A percentile compares a stretch with the other conserved stretches of the same genome.
Evolutionary conservation across 2,113 vertebrate species (phyloP).

Genomic region (Malurus elegans): DNA sequence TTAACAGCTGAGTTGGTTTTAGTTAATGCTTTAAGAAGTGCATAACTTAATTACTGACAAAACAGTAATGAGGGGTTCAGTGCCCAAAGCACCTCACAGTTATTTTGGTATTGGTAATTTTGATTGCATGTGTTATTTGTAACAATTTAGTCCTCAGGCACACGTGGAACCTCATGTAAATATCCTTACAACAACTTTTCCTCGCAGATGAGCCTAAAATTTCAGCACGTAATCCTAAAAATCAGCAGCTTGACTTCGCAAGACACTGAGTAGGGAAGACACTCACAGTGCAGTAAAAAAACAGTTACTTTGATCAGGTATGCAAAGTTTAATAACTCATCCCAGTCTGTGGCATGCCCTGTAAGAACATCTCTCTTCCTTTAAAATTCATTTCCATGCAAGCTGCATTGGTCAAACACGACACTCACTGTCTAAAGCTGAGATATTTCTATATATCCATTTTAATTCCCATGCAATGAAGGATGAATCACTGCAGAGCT

Average conservation of each 20-base stretch:
- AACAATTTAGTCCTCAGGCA: not conserved
- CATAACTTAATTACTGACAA: not conserved
- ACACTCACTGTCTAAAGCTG: not conserved
- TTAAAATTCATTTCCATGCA: not conserved
- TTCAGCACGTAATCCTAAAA: not conserved
- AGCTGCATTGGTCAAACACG: not conserved
- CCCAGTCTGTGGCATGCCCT: too few species aligned
- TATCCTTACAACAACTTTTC: not conserved
- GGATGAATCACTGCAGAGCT: not conserved
- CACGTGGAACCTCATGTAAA: not conserved
- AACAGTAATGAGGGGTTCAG: not conserved
- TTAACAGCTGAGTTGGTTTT: not conserved
- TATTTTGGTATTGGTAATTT: not conserved
- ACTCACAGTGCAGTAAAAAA: not conserved
- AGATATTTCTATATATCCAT: not conserved
- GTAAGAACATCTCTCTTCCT: not conserved
- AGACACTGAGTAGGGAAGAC: not conserved
- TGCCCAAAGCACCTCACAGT: not conserved
- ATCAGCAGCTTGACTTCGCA: not conserved
- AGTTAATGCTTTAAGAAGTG: not conserved
- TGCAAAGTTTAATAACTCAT: not conserved
- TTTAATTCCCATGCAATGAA: not conserved
- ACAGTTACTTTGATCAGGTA: not conserved
- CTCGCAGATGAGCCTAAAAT: not conserved
- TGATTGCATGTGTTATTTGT: not conserved